Evolutionary conservation across 1,140 invertebrate genomes (phyloP).

Genomic region (Drosophila mojavensis): DNA sequence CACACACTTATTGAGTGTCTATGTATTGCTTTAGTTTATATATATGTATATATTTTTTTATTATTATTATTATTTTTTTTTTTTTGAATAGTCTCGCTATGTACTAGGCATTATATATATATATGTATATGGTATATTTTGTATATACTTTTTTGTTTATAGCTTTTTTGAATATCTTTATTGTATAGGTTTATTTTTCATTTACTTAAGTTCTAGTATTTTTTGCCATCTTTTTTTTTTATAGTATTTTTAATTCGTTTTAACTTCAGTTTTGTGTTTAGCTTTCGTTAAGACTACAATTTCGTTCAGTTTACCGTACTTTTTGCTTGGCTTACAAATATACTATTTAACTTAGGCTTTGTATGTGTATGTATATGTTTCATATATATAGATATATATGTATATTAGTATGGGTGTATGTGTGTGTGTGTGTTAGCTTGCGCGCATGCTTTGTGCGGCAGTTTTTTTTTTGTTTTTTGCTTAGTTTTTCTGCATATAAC

Average conservation of each 20-base stretch:
- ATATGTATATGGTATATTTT: too few species aligned
- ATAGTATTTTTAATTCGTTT: conserved; percentile 58
- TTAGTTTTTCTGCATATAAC: conserved; percentile 54
- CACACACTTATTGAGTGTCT: conserved; percentile 77
- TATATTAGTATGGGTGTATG: conserved; percentile 26
- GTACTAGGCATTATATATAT: conserved; percentile 49
- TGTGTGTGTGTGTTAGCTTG: conserved; percentile 39
- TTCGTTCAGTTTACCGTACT: conserved; percentile 66
- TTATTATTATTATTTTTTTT: conserved; percentile 29
- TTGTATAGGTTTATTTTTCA: conserved; percentile 58
- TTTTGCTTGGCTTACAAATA: conserved; percentile 66
- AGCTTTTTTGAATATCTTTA: conserved; percentile 79
- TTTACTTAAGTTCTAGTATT: conserved; percentile 28
- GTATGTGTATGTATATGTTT: conserved; percentile 42
- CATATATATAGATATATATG: conserved; percentile 33
- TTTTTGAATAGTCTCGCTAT: conserved; percentile 65
- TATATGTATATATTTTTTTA: conserved; percentile 38
- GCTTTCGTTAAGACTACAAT: conserved; percentile 66
- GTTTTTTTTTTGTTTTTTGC: background rate
- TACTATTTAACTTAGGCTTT: conserved; percentile 36
- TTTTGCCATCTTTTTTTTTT: conserved; percentile 26
- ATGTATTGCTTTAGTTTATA: conserved; percentile 79
- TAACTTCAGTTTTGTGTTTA: conserved; percentile 48
- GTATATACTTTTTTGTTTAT: conserved; percentile 57
- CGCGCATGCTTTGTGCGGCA: conserved; percentile 45